Base-by-base conservation (phyloP, 2,888 invertebrate species). In the Syrista parreyssii region DNA sequence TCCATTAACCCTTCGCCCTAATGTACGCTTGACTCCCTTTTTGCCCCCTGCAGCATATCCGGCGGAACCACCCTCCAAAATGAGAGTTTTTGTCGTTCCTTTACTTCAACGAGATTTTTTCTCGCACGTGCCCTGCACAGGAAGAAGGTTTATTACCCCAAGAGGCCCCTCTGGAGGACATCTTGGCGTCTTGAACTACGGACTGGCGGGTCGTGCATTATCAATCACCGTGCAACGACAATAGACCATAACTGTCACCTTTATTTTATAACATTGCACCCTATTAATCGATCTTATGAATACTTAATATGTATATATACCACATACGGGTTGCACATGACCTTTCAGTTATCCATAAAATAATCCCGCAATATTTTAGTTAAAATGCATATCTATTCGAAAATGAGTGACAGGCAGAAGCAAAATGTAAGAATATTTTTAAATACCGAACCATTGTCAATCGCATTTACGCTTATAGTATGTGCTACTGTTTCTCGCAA, bases 371-470 rank as follows among this genome's bases (percentile, higher is more conserved):
- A 23, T 23, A 55, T 55, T 55, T 23, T 23, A 2, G 55, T 55
- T 55, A 55, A 9, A 55, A 55, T 23, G 55, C 55, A 55, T 55
- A 23, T 40, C 2, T 9, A 2, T 55, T 55, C 9, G 23, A 68
- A 76, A 77, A 75, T 4, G 32, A 68, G 69, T 6, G 35, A 1
- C 68, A 79, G n/a, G 71, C 71, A 15, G 32, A 71, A 71, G 71
- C 31, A 33, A 69, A 4, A 32, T 12, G 30, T 31, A 11, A 30
- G 15, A 74, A 75, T 68, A 72, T 68, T 74, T 68, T 36, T 78
- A 78, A 72, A 80, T 75, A 79, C 82, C 84, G 83, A 87, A 82
- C 86, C 85, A 86, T 84, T 84, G 82, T 83, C 83, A 73, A 76
- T 36, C 68, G 73, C 1, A 12, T 71, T 31, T 32, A 69, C 30